Base-by-base conservation (phyloP, 2,888 invertebrate genomes). In the Drosophila setosimentum region DNA sequence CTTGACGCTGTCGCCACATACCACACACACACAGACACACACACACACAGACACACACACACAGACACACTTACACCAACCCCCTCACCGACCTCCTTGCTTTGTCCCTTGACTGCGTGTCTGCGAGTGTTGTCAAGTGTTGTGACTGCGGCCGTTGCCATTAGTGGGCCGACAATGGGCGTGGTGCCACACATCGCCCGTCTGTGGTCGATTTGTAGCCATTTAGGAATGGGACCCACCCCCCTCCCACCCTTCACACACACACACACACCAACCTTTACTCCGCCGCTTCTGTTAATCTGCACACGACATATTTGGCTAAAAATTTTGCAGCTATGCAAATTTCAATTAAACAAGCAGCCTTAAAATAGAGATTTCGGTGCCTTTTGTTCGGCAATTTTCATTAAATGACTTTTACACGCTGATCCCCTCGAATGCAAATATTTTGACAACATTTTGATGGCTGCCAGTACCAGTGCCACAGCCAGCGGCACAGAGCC, bases 271-370 rank as follows among this genome's bases (percentile, higher is more conserved):
- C 13, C 11, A 6, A 33, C 10, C 29, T 33, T 33, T 42, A n/a
- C 53, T 51, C 32, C 32, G 2, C 8, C 24, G 16, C 8, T 16
- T 24, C 24, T 45, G 45, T 40, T 27, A 18, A 30, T 37, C 60
- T 73, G 70, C 76, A 69, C 32, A 55, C 65, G 69, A 70, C 72
- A 73, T 62, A 67, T 78, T 80, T 73, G 55, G 58, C 65, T n/a
- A 64, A 74, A 75, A 68, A 67, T 67, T 16, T 63, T 68, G 72
- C 74, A 77, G 59, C 68, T 73, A 83, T 85, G 85, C 72, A 78
- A 80, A 83, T 83, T 83, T 83, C 80, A 82, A 83, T 86, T 83
- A 81, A 76, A 78, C 64, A 73, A 76, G 61, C 49, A 33, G 30
- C 53, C 63, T 27, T 13, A 27, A 57, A 55, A 62, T 58, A 53